Evolutionary conservation across 2,797 vertebrate species (phyloP).

Genomic region (Amniataba percoides): DNA sequence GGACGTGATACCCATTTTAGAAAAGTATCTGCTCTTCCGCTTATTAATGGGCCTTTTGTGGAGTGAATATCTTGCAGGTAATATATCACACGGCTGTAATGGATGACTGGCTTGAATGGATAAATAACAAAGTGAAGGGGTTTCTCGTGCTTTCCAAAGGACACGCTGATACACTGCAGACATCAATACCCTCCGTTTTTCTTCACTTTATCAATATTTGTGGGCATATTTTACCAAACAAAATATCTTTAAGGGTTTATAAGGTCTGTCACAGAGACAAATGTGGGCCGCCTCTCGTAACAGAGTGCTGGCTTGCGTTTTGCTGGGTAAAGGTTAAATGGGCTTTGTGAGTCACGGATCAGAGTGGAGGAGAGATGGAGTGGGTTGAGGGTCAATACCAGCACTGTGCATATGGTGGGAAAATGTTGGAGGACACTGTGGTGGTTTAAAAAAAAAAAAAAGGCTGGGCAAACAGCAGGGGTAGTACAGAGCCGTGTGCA

Average conservation of each 20-base stretch:
- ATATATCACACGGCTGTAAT: slow-evolving; percentile 56
- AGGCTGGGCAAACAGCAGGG: slow-evolving; percentile 18
- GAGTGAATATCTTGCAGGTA: slow-evolving; percentile 57
- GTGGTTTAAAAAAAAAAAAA: background rate
- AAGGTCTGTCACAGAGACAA: background rate
- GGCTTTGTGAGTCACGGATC: slow-evolving; percentile 77
- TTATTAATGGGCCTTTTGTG: slow-evolving; percentile 72
- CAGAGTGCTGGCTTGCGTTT: slow-evolving; percentile 38
- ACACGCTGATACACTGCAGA: slow-evolving; percentile 6
- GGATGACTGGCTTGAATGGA: slow-evolving; percentile 54
- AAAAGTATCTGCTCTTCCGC: slow-evolving; percentile 50
- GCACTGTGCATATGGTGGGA: slow-evolving; percentile 65
- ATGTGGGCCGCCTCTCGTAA: background rate
- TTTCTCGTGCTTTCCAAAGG: slow-evolving; percentile 44
- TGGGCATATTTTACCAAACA: background rate
- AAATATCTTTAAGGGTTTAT: background rate
- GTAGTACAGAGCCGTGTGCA: slow-evolving; percentile 13
- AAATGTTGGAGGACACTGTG: slow-evolving; percentile 52
- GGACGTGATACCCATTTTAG: slow-evolving; percentile 50
- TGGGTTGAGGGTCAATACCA: slow-evolving; percentile 73
- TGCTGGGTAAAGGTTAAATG: slow-evolving; percentile 77
- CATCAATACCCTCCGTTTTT: slow-evolving; percentile 2
- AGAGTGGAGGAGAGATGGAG: slow-evolving; percentile 62
- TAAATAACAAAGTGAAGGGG: slow-evolving; percentile 46
- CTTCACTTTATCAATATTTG: background rate